Evolutionary conservation across 1,140 invertebrate genomes (phyloP).

Genomic region (Zophobas morio): DNA sequence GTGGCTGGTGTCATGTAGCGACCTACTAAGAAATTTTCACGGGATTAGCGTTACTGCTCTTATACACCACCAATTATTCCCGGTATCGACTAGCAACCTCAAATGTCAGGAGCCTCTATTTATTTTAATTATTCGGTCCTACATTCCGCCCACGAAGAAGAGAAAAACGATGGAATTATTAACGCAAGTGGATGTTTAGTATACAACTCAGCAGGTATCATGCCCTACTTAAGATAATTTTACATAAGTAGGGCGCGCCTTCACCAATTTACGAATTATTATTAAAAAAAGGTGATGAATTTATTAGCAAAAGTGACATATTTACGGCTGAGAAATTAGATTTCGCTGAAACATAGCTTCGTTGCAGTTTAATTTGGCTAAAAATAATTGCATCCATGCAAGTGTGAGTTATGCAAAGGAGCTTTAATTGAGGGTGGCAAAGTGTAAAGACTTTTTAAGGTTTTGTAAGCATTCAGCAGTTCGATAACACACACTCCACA

Average conservation of each 20-base stretch:
- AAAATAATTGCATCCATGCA: slow-evolving; percentile 4
- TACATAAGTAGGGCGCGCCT: slow-evolving; percentile 28
- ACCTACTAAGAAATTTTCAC: slow-evolving; percentile 27
- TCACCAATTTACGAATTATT: slow-evolving; percentile 31
- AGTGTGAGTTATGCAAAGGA: neutral
- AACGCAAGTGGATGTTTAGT: slow-evolving; percentile 11
- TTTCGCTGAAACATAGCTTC: slow-evolving; percentile 14
- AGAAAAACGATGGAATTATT: neutral
- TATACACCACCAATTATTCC: slow-evolving; percentile 11
- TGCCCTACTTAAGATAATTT: slow-evolving; percentile 30
- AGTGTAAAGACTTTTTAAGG: neutral
- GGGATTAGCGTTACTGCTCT: neutral
- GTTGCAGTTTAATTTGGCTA: slow-evolving; percentile 11
- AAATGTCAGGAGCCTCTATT: slow-evolving; percentile 33
- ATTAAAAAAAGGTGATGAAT: slow-evolving; percentile 23
- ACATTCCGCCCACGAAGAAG: slow-evolving; percentile 15
- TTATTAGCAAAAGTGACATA: slow-evolving; percentile 20
- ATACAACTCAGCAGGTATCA: slow-evolving; percentile 5
- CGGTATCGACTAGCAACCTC: neutral
- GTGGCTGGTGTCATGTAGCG: slow-evolving; percentile 21
- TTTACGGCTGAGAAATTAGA: slow-evolving; percentile 11
- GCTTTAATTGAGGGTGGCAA: no score
- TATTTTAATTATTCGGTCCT: slow-evolving; percentile 24
- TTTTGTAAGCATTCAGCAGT: neutral
- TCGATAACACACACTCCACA: neutral